Percentiles rank a stretch among this genome's conserved stretches.
Evolutionary conservation across 2,113 vertebrate genomes (phyloP).

Genomic region (Upupa epops): DNA sequence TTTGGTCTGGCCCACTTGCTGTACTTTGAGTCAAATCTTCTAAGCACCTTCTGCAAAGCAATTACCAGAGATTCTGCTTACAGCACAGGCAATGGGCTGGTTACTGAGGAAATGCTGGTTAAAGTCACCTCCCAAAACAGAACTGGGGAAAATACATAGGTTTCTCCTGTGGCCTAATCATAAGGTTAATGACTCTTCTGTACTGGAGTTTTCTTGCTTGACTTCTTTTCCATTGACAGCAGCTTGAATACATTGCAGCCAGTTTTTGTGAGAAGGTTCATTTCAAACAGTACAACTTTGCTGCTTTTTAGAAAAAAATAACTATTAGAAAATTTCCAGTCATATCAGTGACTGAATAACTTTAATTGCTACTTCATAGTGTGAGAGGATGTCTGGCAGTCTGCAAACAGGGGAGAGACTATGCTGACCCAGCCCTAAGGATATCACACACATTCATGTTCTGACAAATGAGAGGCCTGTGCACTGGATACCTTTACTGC

Average conservation of each 20-base stretch:
- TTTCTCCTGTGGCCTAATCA: not conserved
- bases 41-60: not conserved
- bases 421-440: not conserved
- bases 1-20: not conserved
- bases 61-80: not conserved
- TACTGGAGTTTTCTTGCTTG: not conserved
- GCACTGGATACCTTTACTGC: not conserved
- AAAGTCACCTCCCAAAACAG: not conserved
- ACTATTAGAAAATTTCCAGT: not conserved
- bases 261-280: not conserved
- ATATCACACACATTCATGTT: not conserved
- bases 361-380: not conserved
- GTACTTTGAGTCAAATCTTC: not conserved
- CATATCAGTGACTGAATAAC: not conserved
- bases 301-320: not conserved
- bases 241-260: not conserved
- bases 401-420: not conserved
- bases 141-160: not conserved
- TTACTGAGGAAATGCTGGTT: not conserved
- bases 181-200: not conserved
- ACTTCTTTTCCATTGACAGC: not conserved
- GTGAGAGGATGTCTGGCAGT: not conserved
- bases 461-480: not conserved
- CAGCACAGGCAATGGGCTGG: not conserved
- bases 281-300: not conserved